Evolutionary conservation across 2,888 invertebrate species (phyloP), one percentile per base, ranked within the genome.

Genomic region (Ceramica pisi): DNA sequence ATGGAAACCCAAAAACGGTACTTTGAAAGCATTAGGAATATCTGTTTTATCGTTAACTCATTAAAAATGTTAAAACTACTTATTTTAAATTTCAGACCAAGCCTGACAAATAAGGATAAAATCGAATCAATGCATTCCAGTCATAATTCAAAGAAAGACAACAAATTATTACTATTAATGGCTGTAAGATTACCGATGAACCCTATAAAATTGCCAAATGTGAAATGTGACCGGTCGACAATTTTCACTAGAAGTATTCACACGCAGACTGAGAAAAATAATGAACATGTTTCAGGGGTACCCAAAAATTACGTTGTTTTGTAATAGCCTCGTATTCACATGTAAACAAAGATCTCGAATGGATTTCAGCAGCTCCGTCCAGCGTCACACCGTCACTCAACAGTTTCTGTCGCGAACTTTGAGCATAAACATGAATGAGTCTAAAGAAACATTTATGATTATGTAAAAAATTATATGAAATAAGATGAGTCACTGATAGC

Each of bases 91-190:
- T 83, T 73, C 35, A 84, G 85, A 23, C 41, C 60, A 31, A 75
- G 46, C 38, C 67, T 69, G 6, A 46, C 48, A 38, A 21, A 65
- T 2, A 53, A 63, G 38, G 69, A 51, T 14, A 70, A 38, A 53
- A 55, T 59, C 21, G 68, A 66, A 48, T 65, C 61, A 21, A 23
- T 16, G 23, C 9, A 26, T 21, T 55, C 67, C 46, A 23, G 62
- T 57, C 60, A 21, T 8, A 63, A 62, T 57, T 35, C 64, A 0
- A 50, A 69, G 31, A 82, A 75, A 10, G 63, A 77, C 14, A 64
- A 57, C 14, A 78, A 75, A 35, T 55, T 85, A 9, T 50, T 86
- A 56, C 60, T 86, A 19, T n/a, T 85, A n/a, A 75, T 85, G 81
- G 63, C 72, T 38, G 82, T 75, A 35, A 82, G 64, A 73, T 26